These are phyloP conservation scores for Tortricodes alternella DNA, from an alignment of 2,888 invertebrate genomes.

Conservation along the genomic window DNA sequence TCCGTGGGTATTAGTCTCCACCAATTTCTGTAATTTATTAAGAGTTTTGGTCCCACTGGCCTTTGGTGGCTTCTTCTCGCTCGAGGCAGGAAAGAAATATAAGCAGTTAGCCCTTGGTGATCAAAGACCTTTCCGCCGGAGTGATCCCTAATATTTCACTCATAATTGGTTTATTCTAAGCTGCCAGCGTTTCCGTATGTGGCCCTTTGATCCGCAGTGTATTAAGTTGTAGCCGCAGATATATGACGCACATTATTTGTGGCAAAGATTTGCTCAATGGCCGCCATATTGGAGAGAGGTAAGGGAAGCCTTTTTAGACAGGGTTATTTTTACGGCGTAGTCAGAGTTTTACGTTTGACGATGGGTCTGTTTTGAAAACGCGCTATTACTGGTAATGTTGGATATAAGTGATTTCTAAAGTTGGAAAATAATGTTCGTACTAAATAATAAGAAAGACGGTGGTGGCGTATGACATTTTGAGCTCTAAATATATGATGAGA, in stretches of 20 bases:
- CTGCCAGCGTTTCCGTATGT: slow-evolving; percentile 75
- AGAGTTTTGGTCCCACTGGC: slow-evolving; percentile 67
- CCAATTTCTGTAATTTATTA: slow-evolving; percentile 81
- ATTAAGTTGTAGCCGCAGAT: slow-evolving; percentile 76
- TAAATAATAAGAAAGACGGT: no score
- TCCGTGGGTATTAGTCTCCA: slow-evolving; percentile 77
- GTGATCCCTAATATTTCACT: slow-evolving; percentile 83
- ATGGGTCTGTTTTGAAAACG: no score
- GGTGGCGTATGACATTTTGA: no score
- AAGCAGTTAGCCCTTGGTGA: slow-evolving; percentile 65
- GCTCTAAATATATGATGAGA: no score
- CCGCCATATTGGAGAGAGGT: slow-evolving; percentile 51
- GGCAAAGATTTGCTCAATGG: slow-evolving; percentile 66
- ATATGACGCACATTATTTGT: slow-evolving; percentile 75
- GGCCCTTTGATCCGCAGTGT: slow-evolving; percentile 78
- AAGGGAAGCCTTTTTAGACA: slow-evolving; percentile 16
- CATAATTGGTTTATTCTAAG: slow-evolving; percentile 83
- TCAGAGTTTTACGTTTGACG: no score
- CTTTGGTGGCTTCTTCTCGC: slow-evolving; percentile 70
- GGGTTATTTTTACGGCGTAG: no score
- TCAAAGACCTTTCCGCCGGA: slow-evolving; percentile 73
- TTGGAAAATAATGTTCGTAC: no score
- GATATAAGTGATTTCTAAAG: no score
- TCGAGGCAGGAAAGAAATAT: slow-evolving; percentile 66
- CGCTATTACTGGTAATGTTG: no score